Base-by-base conservation (phyloP, 2,888 invertebrate genomes). In the Drosophila helvetica region DNA sequence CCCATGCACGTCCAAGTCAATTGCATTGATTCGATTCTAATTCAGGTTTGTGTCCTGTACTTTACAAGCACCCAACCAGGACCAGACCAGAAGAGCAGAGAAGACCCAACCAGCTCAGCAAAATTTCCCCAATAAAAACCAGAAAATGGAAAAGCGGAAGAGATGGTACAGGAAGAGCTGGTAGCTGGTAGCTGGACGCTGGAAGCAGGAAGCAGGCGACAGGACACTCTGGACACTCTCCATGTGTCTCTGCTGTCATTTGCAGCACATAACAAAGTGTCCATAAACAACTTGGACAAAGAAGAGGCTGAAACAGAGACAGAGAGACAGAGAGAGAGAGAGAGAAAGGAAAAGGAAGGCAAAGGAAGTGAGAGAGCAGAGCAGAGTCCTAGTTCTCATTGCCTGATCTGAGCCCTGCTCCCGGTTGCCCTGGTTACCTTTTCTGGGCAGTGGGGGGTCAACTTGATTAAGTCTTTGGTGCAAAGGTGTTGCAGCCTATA, bases 251-350 rank as follows among this genome's bases (percentile, higher is more conserved):
- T 64, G 25, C 73, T 86, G 88, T 80, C 86, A 88, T 64, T 65
- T 80, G 67, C 84, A 80, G 80, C 78, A 77, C 84, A 79, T 78
- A 88, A 74, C 85, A 79, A 76, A 86, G 85, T 87, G 85, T 79
- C 85, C 86, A 85, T 86, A 84, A 80, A 81, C 88, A 75, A 79
- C 83, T 80, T 79, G 69, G 73, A 73, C 67, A 62, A 65, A 64
- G 68, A 73, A 70, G 30, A 52, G 54, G 27, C 50, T 48, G 18
- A n/a, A 18, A 27, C 9, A 30, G 52, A 46, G 12, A 5, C 4
- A 25, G 52, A 43, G 45, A 43, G 19, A 19, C 19, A 51, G 47
- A 22, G 46, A 59, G 10, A 30, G 50, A 62, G 33, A 38, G 38
- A 47, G 38, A 22, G 47, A 43, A 10, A 15, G 5, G 33, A 33